A percentile compares a stretch with the other conserved stretches of the same genome.
phyloP scores from a whole-genome alignment of 2,113 vertebrate genomes.

The Struthio camelus region DNA sequence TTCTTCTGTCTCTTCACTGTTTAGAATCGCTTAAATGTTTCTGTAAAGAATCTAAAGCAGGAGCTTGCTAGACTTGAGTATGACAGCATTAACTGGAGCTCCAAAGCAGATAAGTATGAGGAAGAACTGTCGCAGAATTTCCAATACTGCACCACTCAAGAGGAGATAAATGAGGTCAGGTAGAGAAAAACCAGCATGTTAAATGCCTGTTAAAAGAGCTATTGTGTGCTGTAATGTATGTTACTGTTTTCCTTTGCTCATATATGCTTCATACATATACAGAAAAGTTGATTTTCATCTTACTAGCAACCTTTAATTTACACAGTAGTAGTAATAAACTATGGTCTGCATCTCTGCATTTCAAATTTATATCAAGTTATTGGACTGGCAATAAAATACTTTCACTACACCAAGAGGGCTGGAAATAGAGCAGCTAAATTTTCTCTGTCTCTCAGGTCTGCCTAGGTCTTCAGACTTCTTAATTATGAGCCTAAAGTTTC shows the following conservation, averaged over 20 bases:
- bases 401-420: not conserved
- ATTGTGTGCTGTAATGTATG: not conserved
- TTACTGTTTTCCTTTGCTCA: not conserved
- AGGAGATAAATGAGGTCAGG: constrained; percentile 84
- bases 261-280: not conserved
- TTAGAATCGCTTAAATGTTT: constrained; percentile 78
- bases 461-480: not conserved
- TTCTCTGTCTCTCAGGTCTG: not conserved
- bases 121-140: constrained; percentile 62
- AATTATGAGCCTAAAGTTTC: not conserved
- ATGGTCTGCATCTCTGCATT: not conserved
- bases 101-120: constrained; percentile 64
- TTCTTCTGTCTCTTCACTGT: not conserved
- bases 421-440: not conserved
- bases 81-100: constrained; percentile 69
- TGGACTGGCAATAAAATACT: not conserved
- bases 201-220: not conserved
- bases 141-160: constrained; percentile 69
- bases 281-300: not conserved
- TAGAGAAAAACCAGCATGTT: not conserved
- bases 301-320: not conserved
- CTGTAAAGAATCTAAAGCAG: constrained; percentile 77
- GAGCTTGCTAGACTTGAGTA: constrained; percentile 77
- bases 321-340: not conserved
- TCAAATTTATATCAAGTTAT: not conserved